Evolutionary conservation across 2,113 vertebrate species (phyloP).

Genomic region (Uria lomvia): DNA sequence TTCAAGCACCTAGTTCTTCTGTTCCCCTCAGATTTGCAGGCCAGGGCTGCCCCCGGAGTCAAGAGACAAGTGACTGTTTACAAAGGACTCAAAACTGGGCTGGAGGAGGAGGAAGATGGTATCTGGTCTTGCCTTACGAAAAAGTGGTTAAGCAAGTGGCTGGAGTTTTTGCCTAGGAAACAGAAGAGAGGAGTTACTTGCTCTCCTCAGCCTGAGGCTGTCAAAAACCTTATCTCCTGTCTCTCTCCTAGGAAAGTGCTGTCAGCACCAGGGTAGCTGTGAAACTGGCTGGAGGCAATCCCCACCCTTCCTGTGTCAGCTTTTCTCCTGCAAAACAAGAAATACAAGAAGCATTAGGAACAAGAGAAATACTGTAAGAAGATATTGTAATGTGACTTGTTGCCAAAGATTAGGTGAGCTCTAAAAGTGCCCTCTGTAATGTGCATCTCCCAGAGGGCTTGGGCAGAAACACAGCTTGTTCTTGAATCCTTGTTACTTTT

Average conservation of each 20-base stretch:
- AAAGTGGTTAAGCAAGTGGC: not conserved
- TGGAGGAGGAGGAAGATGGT: not conserved
- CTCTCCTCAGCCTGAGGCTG: not conserved
- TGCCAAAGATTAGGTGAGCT: not conserved
- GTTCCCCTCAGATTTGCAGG: not conserved
- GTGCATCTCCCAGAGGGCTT: not conserved
- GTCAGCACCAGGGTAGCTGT: not conserved
- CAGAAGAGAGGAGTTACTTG: not conserved
- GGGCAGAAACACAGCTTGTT: not conserved
- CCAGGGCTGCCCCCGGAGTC: not conserved
- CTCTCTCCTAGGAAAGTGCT: not conserved
- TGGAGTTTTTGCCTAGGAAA: not conserved
- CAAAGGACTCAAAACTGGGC: not conserved
- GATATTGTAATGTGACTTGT: not conserved
- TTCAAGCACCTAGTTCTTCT: not conserved
- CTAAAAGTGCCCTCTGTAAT: not conserved
- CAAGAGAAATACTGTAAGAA: not conserved
- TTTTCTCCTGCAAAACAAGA: constrained; percentile 23
- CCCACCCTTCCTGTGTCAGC: not conserved
- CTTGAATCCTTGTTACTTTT: not conserved
- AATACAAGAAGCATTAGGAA: not conserved
- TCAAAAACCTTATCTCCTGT: not conserved
- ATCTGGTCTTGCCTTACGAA: not conserved
- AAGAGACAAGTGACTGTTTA: not conserved
- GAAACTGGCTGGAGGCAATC: not conserved